Evolutionary conservation across 2,113 vertebrate genomes (phyloP).

Genomic region (Probosciger aterrimus): DNA sequence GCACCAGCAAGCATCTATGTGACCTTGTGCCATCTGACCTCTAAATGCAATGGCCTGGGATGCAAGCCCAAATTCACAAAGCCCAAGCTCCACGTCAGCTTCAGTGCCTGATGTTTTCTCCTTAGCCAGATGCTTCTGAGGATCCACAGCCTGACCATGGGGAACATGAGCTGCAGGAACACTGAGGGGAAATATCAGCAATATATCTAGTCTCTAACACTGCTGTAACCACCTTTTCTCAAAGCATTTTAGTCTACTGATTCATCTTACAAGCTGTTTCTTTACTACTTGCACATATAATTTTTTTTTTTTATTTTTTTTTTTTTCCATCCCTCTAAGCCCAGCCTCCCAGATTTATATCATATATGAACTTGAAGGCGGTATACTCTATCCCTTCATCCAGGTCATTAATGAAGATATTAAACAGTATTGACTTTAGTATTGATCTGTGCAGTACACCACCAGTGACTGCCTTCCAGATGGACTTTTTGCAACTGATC

Average conservation of each 20-base stretch:
- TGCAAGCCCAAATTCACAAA: not conserved
- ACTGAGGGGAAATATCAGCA: not conserved
- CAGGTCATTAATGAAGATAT: not conserved
- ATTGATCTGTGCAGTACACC: not conserved
- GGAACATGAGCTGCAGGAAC: not conserved
- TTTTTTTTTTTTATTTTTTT: not conserved
- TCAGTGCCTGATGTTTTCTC: not conserved
- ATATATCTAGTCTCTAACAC: not conserved
- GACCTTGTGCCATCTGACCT: not conserved
- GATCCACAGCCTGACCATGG: not conserved
- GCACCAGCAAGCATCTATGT: fast-evolving
- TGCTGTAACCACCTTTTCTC: not conserved
- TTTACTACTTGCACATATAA: not conserved
- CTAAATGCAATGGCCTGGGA: not conserved
- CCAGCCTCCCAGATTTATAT: not conserved
- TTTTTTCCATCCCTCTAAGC: not conserved
- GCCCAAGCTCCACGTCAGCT: not conserved
- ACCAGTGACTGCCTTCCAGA: not conserved
- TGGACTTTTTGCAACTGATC: not conserved
- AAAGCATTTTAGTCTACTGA: not conserved
- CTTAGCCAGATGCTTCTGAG: not conserved
- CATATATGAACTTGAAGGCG: not conserved
- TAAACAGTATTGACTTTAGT: not conserved
- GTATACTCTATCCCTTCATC: not conserved
- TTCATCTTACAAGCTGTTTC: not conserved